Evolutionary conservation across 2,113 vertebrate genomes (phyloP), one percentile per base, ranked within the genome.

Genomic region (Corythornis madagascariensis): DNA sequence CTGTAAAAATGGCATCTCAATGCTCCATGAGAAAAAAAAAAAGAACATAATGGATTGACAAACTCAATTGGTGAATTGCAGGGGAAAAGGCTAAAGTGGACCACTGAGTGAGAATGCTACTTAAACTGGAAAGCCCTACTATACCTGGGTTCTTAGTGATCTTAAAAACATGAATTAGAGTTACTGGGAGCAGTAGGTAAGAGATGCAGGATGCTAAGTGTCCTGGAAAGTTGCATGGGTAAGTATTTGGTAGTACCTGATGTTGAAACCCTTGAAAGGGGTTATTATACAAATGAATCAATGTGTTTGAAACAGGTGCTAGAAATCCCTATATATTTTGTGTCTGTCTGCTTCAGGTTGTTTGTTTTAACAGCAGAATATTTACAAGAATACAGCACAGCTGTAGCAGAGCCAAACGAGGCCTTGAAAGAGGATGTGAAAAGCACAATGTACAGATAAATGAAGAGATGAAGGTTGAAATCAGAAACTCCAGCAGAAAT

Each of bases 331-430:
- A 38, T 33, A 69, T 56, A 2, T 59, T 50, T 26, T 56, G 3
- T 4, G 0, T 26, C 22, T 22, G 1, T 26, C 21, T 1, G 1
- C 2, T 13, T 14, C 21, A 16, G 19, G 9, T 8, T 29, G 3
- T 10, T 52, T 18, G 4, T 52, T 72, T 82, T 24, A 48, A 28
- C 20, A 80, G 13, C 21, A 63, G 42, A 52, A 45, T 64, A 47
- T 15, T 38, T 16, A 74, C 24, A 71, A 78, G 70, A 87, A 71
- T 63, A 92, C 33, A 67, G 17, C 57, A 55, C 65, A 71, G 42
- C 65, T 81, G 52, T 10, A 53, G 45, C 60, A 88, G 65, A 80
- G 69, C 24, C 43, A 88, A 83, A 86, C 12, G 45, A 59, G 29
- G 56, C 45, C 60, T 91, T 71, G 35, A 92, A 95, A 86, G 40